Conservation (phyloP, 1,140 invertebrate species). For the Oryctes rhinoceros region DNA sequence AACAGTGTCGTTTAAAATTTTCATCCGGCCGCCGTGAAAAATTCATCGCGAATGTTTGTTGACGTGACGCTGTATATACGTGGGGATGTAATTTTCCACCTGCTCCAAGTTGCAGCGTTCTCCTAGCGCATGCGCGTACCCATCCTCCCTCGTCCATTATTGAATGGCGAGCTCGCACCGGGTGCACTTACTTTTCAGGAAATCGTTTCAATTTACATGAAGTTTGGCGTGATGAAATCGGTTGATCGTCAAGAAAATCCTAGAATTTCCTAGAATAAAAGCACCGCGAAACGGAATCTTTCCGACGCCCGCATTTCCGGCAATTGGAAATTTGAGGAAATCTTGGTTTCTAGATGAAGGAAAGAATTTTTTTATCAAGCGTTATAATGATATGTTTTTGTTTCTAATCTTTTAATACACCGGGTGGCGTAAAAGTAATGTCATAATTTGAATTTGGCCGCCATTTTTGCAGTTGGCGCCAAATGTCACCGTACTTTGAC, state of each 20-base stretch:
- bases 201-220: slow-evolving; percentile 35
- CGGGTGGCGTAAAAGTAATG: too few relatives aligned
- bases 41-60: slow-evolving; percentile 4
- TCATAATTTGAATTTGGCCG: too few relatives aligned
- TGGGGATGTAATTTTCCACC: slow-evolving; percentile 3
- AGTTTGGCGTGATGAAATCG: slow-evolving; percentile 2
- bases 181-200: not conserved
- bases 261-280: not conserved
- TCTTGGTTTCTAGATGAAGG: too few relatives aligned
- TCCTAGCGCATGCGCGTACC: not conserved
- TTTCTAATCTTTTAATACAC: too few relatives aligned
- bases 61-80: slow-evolving; percentile 21
- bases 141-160: not conserved
- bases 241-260: slow-evolving; percentile 23
- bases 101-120: not conserved
- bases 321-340: not conserved
- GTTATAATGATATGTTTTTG: too few relatives aligned
- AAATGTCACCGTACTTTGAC: too few relatives aligned
- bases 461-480: too few relatives aligned
- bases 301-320: not conserved
- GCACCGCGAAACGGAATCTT: not conserved
- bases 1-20: slow-evolving; percentile 25
- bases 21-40: slow-evolving; percentile 1
- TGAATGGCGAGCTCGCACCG: slow-evolving; percentile 2
- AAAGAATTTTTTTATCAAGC: too few relatives aligned